Base-by-base conservation (phyloP, 2,113 vertebrate genomes). In the Psilopsiagon aymara region DNA sequence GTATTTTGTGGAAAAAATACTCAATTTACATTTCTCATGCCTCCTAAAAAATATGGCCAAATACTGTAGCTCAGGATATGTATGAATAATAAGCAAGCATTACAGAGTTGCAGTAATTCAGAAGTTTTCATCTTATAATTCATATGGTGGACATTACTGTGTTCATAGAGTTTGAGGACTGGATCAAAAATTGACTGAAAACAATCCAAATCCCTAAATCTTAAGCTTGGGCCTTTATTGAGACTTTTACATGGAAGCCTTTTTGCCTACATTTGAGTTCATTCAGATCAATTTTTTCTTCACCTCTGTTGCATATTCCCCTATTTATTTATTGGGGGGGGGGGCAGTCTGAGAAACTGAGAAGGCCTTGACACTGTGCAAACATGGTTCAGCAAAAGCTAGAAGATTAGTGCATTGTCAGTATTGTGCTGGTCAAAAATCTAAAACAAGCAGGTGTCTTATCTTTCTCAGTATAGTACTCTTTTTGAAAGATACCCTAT, bases 281-380 rank as follows among this genome's bases (percentile, higher is more conserved):
- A 59, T 81, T 60, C 9, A 85, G 78, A 68, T 92, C 4, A 35
- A 23, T 59, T 59, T 59, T 59, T 35, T 15, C 20, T 59, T 35
- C 33, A n/a, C 57, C 57, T 59, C 33, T 74, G 1, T 14, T 77
- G 28, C 0, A 0, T 19, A 15, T 14, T 85, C 13, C 5, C 10
- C 29, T 27, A 0, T 60, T n/a, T 78, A 1, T 62, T 68, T 9
- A 5, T 25, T 79, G 33, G 1, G 5, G 21, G 16, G 21, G 16
- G 39, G 16, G 10, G 17, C 35, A 85, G 9, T 33, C 1, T 35
- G 66, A 75, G 74, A 57, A 88, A 52, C 23, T 0, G 1, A 81
- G 60, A 25, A 21, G 28, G 23, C 31, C 57, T 71, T 47, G 17
- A 27, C 4, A 9, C 15, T 78, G 11, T 11, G 7, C 33, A 52